Percentiles rank a stretch among this genome's conserved stretches.
phyloP scores from a whole-genome alignment of 2,888 invertebrate species.

The Hemithea aestivaria region DNA sequence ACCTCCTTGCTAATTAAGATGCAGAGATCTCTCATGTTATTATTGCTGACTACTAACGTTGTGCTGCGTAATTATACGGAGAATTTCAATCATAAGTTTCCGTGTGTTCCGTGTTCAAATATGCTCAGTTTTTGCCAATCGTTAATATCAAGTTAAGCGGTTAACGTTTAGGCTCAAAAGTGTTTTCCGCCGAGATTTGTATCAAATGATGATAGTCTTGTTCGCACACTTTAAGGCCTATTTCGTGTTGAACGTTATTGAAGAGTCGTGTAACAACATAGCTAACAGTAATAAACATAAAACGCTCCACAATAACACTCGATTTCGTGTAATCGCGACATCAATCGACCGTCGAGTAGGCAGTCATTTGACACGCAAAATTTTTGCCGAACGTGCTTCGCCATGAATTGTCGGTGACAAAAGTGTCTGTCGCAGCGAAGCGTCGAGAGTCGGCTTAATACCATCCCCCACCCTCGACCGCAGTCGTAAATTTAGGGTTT shows the following conservation, averaged over 20 bases:
- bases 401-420: slow-evolving; percentile 73
- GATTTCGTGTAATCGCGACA: slow-evolving; percentile 50
- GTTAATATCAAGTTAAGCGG: no score
- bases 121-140: no score
- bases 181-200: slow-evolving; percentile 9
- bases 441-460: slow-evolving; percentile 71
- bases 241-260: slow-evolving; percentile 21
- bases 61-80: neutral
- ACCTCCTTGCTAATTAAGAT: slow-evolving; percentile 57
- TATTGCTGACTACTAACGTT: slow-evolving; percentile 2
- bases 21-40: slow-evolving; percentile 22
- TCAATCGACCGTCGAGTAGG: slow-evolving; percentile 51
- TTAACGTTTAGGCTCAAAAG: neutral
- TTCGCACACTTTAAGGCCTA: slow-evolving; percentile 13
- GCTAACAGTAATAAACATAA: slow-evolving; percentile 42
- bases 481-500: slow-evolving; percentile 80
- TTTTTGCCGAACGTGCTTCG: slow-evolving; percentile 71
- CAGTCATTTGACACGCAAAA: slow-evolving; percentile 70
- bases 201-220: slow-evolving; percentile 12
- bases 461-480: slow-evolving; percentile 69
- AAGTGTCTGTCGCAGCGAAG: slow-evolving; percentile 69
- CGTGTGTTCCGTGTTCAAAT: neutral
- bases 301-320: slow-evolving; percentile 44
- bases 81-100: neutral
- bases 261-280: slow-evolving; percentile 24